Percentiles rank a stretch among this genome's conserved stretches.
Evolutionary conservation across 1,140 invertebrate genomes (phyloP).

Genomic region (Drosophila arawakana): DNA sequence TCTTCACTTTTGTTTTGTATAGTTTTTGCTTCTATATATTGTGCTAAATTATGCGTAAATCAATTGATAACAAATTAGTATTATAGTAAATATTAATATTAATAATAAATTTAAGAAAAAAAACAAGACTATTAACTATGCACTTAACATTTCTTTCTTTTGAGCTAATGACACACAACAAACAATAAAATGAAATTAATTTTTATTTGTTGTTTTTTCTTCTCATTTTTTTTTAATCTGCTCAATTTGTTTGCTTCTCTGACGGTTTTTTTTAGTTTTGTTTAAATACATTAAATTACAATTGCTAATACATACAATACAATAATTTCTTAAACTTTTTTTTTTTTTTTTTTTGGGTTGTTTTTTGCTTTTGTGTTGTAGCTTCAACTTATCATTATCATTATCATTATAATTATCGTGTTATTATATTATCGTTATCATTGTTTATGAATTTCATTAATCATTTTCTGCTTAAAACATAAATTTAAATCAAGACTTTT

Average conservation of each 20-base stretch:
- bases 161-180: constrained; percentile 63
- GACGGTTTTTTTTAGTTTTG: constrained; percentile 30
- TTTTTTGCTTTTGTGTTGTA: constrained; percentile 25
- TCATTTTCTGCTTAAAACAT: constrained; percentile 46
- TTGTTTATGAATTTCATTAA: constrained; percentile 40
- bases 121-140: constrained; percentile 77
- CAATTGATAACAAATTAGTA: constrained; percentile 70
- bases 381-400: constrained; percentile 32
- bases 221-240: not conserved
- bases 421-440: constrained; percentile 45
- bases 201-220: not conserved
- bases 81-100: constrained; percentile 41
- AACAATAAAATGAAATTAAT: not conserved
- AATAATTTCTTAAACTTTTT: constrained; percentile 44
- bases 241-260: constrained; percentile 28
- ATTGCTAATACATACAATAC: constrained; percentile 79
- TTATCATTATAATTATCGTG: constrained; percentile 39
- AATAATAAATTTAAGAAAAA: constrained; percentile 57
- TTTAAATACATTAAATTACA: constrained; percentile 82
- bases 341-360: constrained; percentile 35
- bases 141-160: constrained; percentile 58
- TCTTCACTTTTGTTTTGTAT: not conserved
- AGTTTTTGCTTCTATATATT: constrained; percentile 44
- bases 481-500: constrained; percentile 33
- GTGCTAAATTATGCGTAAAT: constrained; percentile 76